These are phyloP conservation scores for Drosophila yooni DNA, from an alignment of 2,888 invertebrate genomes.

Conservation along the genomic window DNA sequence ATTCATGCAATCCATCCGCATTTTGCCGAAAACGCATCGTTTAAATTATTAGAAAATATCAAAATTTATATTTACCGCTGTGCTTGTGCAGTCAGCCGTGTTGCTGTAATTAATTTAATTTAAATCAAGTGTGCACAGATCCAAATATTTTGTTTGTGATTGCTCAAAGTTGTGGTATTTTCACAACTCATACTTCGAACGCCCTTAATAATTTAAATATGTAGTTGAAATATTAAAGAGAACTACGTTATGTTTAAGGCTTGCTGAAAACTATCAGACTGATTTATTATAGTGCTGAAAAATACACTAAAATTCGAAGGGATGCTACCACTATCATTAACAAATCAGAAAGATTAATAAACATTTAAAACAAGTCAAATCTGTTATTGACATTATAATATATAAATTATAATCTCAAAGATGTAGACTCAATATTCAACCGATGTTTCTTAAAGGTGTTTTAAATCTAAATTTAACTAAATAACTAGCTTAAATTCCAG, in stretches of 20 bases:
- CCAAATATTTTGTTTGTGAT: conserved; percentile 35
- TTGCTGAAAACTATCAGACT: not conserved
- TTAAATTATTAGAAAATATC: not conserved
- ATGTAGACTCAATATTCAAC: not conserved
- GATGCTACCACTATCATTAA: not conserved
- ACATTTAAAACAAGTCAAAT: not conserved
- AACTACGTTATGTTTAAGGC: not conserved
- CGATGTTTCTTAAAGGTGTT: not conserved
- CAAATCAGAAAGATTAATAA: not conserved
- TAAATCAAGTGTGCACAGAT: conserved; percentile 25
- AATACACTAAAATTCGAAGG: not conserved
- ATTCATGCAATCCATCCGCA: not conserved
- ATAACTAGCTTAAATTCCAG: not conserved
- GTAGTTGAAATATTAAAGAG: not conserved
- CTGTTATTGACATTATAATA: not conserved
- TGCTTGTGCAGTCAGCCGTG: not conserved
- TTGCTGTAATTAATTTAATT: conserved; percentile 44
- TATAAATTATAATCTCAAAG: not conserved
- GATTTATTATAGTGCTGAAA: not conserved
- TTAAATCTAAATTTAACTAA: not conserved
- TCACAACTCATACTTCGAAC: not conserved
- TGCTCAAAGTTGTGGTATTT: not conserved
- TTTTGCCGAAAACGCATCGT: not conserved
- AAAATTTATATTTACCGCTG: conserved; percentile 5
- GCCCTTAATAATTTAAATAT: not conserved